Percentiles rank a stretch among this genome's conserved stretches.
Evolutionary conservation across 2,888 invertebrate species (phyloP).

Genomic region (Pharmacophagus antenor): DNA sequence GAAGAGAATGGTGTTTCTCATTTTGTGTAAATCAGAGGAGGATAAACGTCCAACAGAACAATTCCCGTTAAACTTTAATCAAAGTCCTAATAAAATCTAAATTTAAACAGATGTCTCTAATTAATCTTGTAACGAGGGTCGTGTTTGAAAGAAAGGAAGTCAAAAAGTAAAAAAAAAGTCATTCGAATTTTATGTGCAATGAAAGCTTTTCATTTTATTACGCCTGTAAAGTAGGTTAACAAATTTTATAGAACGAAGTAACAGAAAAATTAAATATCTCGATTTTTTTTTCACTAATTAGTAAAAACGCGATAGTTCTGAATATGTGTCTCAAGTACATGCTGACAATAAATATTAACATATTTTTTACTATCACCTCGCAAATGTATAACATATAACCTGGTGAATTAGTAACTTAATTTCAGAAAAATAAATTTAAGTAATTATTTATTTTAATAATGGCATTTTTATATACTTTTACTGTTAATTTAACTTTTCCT

Average conservation of each 20-base stretch:
- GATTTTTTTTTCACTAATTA: too few relatives aligned
- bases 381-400: too few relatives aligned
- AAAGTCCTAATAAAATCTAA: constrained; percentile 19
- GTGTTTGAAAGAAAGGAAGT: constrained; percentile 15
- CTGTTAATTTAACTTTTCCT: too few relatives aligned
- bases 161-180: constrained; percentile 1
- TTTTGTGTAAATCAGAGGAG: constrained; percentile 4
- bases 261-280: too few relatives aligned
- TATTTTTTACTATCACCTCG: too few relatives aligned
- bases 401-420: too few relatives aligned
- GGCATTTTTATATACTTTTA: too few relatives aligned
- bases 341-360: too few relatives aligned
- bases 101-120: constrained; percentile 23
- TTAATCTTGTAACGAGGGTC: constrained; percentile 28
- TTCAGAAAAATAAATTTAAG: too few relatives aligned
- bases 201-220: constrained; percentile 11
- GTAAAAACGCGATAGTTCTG: too few relatives aligned
- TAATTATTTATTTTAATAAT: too few relatives aligned
- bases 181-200: constrained; percentile 9
- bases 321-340: too few relatives aligned
- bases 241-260: neutral
- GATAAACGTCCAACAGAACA: constrained; percentile 7
- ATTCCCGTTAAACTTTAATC: constrained; percentile 16
- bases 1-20: neutral
- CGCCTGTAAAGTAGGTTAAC: neutral